Percentiles rank a stretch among this genome's conserved stretches.
These are phyloP conservation scores for Anguilla marmorata DNA, from an alignment of 2,797 vertebrate species.

Conservation along the genomic window DNA sequence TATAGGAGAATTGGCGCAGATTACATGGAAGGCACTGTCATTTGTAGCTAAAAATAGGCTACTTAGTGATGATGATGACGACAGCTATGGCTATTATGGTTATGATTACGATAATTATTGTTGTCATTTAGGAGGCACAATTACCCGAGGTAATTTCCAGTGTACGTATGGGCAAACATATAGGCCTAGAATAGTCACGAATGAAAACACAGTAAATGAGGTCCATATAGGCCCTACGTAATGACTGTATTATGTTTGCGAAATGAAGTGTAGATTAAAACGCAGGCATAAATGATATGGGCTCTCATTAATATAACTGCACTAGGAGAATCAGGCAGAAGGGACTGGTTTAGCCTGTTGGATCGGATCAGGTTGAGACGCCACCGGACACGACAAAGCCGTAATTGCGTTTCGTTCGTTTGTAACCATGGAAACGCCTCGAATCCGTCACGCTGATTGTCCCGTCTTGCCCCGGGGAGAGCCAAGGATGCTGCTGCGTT, in stretches of 20 bases:
- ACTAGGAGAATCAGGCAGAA: not conserved
- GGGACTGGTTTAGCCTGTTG: not conserved
- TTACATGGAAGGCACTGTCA: not conserved
- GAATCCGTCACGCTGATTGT: conserved; percentile 33
- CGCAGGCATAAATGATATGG: not conserved
- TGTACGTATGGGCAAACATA: not conserved
- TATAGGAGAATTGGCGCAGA: not conserved
- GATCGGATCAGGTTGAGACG: conserved; percentile 29
- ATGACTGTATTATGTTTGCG: not conserved
- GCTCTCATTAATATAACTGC: not conserved
- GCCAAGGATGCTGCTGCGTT: conserved; percentile 37
- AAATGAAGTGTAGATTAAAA: not conserved
- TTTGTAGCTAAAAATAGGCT: not conserved
- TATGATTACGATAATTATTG: not conserved
- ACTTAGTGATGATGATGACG: not conserved
- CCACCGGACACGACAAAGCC: conserved; percentile 34
- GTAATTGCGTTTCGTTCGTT: conserved; percentile 47
- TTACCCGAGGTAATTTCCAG: not conserved
- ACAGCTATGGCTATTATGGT: not conserved
- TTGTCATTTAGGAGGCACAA: not conserved
- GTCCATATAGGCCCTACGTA: not conserved
- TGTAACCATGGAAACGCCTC: conserved; percentile 40
- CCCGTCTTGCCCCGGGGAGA: conserved; percentile 40
- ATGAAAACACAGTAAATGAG: too few species aligned
- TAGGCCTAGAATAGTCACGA: not conserved